Evolutionary conservation across 2,797 vertebrate genomes (phyloP).

Genomic region (Amniataba percoides): DNA sequence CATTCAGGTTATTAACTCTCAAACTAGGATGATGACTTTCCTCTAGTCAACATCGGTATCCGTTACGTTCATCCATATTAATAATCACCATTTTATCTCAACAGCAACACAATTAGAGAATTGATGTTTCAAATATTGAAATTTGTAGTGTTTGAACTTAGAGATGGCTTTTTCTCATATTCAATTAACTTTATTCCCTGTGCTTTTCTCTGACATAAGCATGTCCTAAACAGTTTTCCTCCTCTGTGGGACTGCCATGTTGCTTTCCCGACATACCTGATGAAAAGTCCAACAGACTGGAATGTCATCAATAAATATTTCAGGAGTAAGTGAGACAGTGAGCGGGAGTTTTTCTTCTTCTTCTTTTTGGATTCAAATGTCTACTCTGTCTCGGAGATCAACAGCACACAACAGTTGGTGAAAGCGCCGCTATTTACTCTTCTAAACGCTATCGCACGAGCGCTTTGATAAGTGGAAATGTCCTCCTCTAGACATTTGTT

Average conservation of each 20-base stretch:
- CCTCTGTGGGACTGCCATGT: too few relatives aligned
- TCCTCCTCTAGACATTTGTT: neutral
- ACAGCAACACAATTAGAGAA: neutral
- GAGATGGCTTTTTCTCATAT: neutral
- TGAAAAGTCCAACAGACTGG: neutral
- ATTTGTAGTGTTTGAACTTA: neutral
- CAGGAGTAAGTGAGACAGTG: neutral
- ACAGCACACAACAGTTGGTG: neutral
- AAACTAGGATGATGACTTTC: neutral
- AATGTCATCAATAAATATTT: neutral
- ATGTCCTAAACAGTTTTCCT: neutral
- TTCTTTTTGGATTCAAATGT: neutral
- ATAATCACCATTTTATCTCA: neutral
- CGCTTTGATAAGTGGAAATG: neutral
- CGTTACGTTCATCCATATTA: neutral
- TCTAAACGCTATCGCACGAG: neutral
- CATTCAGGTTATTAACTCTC: neutral
- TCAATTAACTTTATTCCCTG: neutral
- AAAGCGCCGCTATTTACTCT: neutral
- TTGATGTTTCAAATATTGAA: neutral
- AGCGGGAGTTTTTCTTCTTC: neutral
- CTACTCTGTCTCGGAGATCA: neutral
- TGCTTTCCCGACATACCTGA: neutral
- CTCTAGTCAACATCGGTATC: neutral
- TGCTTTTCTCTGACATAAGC: neutral